A percentile compares a stretch with the other conserved stretches of the same genome.
These are phyloP conservation scores for Cyprinodon diabolis DNA, from an alignment of 2,797 vertebrate genomes.

Conservation along the genomic window DNA sequence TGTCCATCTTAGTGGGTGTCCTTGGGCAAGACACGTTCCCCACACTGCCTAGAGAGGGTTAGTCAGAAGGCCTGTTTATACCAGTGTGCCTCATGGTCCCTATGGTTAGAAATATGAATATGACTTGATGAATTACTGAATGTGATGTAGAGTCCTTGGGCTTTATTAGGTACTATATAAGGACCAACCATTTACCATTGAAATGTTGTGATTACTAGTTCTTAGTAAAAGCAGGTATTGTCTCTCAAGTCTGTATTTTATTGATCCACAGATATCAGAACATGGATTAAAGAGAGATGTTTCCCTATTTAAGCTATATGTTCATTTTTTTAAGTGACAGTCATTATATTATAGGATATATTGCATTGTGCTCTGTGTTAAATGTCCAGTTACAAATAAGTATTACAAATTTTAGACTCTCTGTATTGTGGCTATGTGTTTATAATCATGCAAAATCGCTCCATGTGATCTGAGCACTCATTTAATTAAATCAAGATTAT, in stretches of 20 bases:
- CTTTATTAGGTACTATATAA: too few relatives aligned
- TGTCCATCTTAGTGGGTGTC: too few relatives aligned
- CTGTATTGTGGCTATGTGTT: not conserved
- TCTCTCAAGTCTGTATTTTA: not conserved
- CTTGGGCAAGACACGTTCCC: too few relatives aligned
- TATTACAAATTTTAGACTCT: not conserved
- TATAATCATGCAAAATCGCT: not conserved
- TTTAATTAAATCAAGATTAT: not conserved
- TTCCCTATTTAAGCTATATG: not conserved
- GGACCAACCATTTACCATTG: too few relatives aligned
- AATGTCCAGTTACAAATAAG: not conserved
- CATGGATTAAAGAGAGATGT: not conserved
- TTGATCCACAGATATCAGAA: not conserved
- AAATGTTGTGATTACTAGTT: too few relatives aligned
- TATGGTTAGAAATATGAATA: too few relatives aligned
- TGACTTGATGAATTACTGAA: too few relatives aligned
- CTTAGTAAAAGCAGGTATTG: not conserved
- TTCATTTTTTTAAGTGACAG: not conserved
- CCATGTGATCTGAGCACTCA: not conserved
- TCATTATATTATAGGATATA: not conserved
- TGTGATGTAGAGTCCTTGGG: too few relatives aligned
- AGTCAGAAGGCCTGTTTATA: too few relatives aligned
- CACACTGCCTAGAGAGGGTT: too few relatives aligned
- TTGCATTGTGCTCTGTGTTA: not conserved
- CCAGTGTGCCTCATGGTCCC: too few relatives aligned